These are phyloP conservation scores for Synanthedon myopaeformis DNA, from an alignment of 2,888 invertebrate genomes.

Conservation along the genomic window DNA sequence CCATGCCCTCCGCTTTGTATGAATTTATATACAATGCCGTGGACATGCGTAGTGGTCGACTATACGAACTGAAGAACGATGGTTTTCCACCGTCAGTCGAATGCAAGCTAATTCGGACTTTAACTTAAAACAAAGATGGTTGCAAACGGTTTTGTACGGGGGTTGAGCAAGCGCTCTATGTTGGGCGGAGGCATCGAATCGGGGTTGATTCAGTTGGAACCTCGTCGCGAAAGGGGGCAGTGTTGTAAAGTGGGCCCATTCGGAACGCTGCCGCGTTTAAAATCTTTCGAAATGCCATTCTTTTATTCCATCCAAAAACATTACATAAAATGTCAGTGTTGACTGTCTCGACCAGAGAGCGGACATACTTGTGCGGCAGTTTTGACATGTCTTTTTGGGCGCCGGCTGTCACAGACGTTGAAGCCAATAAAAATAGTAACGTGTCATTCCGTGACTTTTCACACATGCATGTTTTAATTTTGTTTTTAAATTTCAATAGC, in stretches of 20 bases:
- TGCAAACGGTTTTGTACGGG: constrained; percentile 17
- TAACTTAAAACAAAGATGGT: constrained; percentile 18
- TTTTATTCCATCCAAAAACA: constrained; percentile 33
- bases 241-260: constrained; percentile 44
- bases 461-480: constrained; percentile 9
- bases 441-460: constrained; percentile 31
- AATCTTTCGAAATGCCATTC: constrained; percentile 53
- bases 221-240: constrained; percentile 56
- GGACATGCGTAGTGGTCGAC: constrained; percentile 69
- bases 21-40: constrained; percentile 58
- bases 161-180: constrained; percentile 63
- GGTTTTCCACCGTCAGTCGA: constrained; percentile 47
- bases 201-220: constrained; percentile 65
- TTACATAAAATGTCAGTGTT: constrained; percentile 32
- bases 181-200: constrained; percentile 67
- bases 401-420: constrained; percentile 40
- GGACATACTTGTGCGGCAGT: neutral
- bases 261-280: constrained; percentile 48
- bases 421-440: constrained; percentile 40
- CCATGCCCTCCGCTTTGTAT: constrained; percentile 49
- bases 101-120: constrained; percentile 25
- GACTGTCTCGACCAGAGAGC: constrained; percentile 8
- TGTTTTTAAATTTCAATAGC: neutral
- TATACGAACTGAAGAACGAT: constrained; percentile 59
- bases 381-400: constrained; percentile 15